Base-by-base conservation (phyloP, 1,140 invertebrate species). In the Schlechtendalia chinensis region DNA sequence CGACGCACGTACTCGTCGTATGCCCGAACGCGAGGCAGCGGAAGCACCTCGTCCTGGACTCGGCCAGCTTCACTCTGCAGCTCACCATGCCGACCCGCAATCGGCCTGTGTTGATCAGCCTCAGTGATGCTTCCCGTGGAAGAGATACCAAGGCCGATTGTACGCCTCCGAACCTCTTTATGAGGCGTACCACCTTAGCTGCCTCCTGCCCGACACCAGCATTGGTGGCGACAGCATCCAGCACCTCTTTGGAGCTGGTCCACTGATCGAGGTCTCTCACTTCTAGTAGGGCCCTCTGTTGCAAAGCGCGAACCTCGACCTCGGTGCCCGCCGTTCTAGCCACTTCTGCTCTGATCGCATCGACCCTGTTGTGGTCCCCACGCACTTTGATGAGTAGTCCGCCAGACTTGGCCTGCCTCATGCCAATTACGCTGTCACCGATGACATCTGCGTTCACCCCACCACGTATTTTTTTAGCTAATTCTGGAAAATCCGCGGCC, bases 121-220 rank as follows among this genome's bases (percentile, higher is more conserved):
- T 0, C 1, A 8, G 8, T 1, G 3, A 22, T 6, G 17, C 16
- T 16, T 0, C 27, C 19, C 2, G 24, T 4, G 59, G 0, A 3
- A 32, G 8, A 0, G 29, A 27, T 1, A 6, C 32, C 10, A 3
- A 10, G 1, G 29, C 29, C 5, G 17, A 16, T 11, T 10, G 56
- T 1, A 19, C 0, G 10, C 3, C 17, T 0, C 63, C 1, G 3
- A 5, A 8, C 0, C 2, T 16, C 19, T 0, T 19, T 6, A 16
- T 32, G 5, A 17, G 11, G 11, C 4, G 0, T 1, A 39, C 3
- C 5, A 39, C 29, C 32, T 0, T 32, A 1, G 10, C 27, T 14
- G 14, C 24, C 4, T 16, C 12, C 0, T 2, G 14, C 5, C 0
- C 10, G 5, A 17, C 24, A 10, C 56, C 22, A 0, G 11, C 19